Conservation (phyloP, 2,113 vertebrate genomes). For the Pituophis catenifer region DNA sequence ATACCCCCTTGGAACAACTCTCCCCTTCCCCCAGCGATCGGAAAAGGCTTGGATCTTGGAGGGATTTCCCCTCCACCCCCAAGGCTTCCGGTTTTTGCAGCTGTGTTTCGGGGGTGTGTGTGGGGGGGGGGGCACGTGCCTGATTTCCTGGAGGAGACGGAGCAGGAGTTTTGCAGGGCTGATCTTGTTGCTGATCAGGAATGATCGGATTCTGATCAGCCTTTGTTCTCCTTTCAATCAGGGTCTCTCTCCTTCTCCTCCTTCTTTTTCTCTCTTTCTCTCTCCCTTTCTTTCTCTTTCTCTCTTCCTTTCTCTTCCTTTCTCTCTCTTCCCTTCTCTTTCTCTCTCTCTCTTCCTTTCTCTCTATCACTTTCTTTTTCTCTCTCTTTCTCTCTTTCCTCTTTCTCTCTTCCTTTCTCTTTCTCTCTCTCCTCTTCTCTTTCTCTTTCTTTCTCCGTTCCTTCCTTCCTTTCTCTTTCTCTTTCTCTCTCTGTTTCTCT, state of each 20-base stretch:
- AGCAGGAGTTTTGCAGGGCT: neutral
- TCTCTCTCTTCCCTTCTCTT: no score
- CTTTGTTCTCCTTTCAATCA: neutral
- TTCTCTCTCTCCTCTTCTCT: no score
- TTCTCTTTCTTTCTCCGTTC: rapidly evolving
- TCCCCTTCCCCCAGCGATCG: no score
- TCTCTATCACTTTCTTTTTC: no score
- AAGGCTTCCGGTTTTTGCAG: neutral
- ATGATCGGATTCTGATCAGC: no score
- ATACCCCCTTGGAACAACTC: neutral
- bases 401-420: rapidly evolving
- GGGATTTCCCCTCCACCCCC: neutral
- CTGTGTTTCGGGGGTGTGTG: no score
- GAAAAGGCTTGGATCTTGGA: neutral
- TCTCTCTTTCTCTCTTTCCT: rapidly evolving
- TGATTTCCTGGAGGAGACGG: neutral
- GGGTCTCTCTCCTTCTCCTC: neutral
- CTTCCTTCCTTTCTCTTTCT: rapidly evolving
- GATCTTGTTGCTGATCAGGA: neutral
- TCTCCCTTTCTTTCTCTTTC: no score
- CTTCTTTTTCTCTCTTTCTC: no score
- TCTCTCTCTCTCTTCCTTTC: no score
- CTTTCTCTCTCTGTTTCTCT: rapidly evolving
- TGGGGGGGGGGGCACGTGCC: no score
- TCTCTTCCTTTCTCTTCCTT: no score